Base-by-base conservation (phyloP, 1,140 invertebrate genomes). In the Drosophila ironensis region DNA sequence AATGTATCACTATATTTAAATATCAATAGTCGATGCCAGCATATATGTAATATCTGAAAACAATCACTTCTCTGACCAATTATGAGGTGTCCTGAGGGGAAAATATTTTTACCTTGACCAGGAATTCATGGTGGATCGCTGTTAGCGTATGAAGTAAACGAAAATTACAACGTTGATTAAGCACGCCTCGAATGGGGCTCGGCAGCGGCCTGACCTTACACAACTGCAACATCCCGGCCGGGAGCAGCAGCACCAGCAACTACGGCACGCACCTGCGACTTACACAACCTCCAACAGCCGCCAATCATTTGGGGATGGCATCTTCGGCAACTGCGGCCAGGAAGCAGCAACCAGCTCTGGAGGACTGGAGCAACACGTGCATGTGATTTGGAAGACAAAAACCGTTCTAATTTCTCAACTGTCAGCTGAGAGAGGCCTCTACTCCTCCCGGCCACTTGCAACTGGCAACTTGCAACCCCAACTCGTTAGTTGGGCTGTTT, bases 341-440 rank as follows among this genome's bases (percentile, higher is more conserved):
- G n/a, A 7, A 35, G 44, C 28, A 11, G 25, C 9, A 5, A 11
- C 11, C 8, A 33, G n/a, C 57, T 66, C 37, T 9, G 2, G 11
- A 16, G 25, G 57, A 60, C 56, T 56, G 12, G 60, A 69, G 68
- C 66, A 71, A 76, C 78, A 84, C 78, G 78, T 84, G 78, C 80
- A 82, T 82, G 78, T 86, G 78, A 82, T 82, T 82, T 84, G 46
- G 54, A 64, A 73, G 69, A 78, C 56, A 72, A 84, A 82, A 84
- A 84, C 78, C 78, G 78, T 86, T 84, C 78, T 86, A 84, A 84
- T 84, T 86, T 86, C 78, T 86, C 78, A 84, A 84, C 80, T 84
- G 78, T 86, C 78, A 84, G 78, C 57, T 53, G 77, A 54, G 51
- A 86, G 73, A 66, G 74, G 64, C 75, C 40, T 40, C 16, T 35